phyloP scores from a whole-genome alignment of 2,888 invertebrate genomes.

The Perizoma affinitatum region DNA sequence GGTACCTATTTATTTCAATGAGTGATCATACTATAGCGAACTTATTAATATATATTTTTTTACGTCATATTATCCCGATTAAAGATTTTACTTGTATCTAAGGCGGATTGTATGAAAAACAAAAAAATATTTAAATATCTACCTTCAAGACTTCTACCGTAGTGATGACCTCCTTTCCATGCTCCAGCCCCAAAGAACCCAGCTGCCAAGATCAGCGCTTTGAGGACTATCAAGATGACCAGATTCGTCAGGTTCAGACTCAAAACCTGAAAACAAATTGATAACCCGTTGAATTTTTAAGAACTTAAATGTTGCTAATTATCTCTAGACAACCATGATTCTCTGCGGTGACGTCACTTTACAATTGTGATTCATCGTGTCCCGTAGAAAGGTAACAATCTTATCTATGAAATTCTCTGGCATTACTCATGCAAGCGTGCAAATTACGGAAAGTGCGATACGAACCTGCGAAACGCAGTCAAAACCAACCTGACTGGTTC shows the following conservation, averaged over 20 bases:
- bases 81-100: no score
- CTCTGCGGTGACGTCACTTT: slow-evolving; percentile 6
- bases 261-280: slow-evolving; percentile 82
- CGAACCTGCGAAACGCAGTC: slow-evolving; percentile 82
- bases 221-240: slow-evolving; percentile 90
- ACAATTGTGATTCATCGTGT: slow-evolving; percentile 33
- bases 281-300: slow-evolving; percentile 7
- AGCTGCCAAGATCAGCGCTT: slow-evolving; percentile 92
- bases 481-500: slow-evolving; percentile 88
- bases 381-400: slow-evolving; percentile 7
- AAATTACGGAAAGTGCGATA: slow-evolving; percentile 48
- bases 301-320: slow-evolving; percentile 25
- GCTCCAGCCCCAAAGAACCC: slow-evolving; percentile 90
- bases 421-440: slow-evolving; percentile 51
- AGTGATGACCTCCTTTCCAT: slow-evolving; percentile 83
- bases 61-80: no score
- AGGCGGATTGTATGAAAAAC: no score
- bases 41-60: no score
- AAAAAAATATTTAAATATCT: not conserved
- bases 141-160: slow-evolving; percentile 86
- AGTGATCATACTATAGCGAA: no score
- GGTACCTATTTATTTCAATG: no score
- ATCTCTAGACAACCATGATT: not conserved
- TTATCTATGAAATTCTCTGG: slow-evolving; percentile 37
- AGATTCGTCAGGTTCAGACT: slow-evolving; percentile 93